Base-by-base conservation (phyloP, 2,113 vertebrate genomes). In the Gracilinanus agilis region DNA sequence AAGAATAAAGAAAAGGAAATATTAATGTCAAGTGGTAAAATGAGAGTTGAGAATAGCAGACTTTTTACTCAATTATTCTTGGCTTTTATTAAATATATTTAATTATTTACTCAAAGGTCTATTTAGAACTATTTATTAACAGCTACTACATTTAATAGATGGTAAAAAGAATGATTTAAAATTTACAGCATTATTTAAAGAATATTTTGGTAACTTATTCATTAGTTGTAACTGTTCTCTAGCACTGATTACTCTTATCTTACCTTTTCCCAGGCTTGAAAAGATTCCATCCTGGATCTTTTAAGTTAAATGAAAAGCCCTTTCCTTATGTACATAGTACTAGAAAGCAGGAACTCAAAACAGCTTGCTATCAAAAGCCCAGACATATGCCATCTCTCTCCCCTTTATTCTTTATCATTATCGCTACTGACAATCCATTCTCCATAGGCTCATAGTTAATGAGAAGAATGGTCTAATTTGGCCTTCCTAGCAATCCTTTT, bases 281-380 rank as follows among this genome's bases (percentile, higher is more conserved):
- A 29, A 92, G 53, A 91, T 90, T 24, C 53, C 61, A 44, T 12
- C 54, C 55, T 19, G 25, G 54, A 44, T 56, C 88, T 91, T 96
- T 49, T 54, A 16, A 53, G 44, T n/a, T 55, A 53, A 3, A 40
- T 34, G 29, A 96, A 61, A 91, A 44, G 12, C 5, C 9, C 9
- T 55, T 83, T n/a, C 3, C 21, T 53, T 0, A 0, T 3, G 0
- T 55, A 7, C 4, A 3, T 89, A 21, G 2, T 93, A 27, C 55
- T 90, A 55, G 23, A 49, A 27, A 25, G 34, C 25, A 23, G 54
- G 61, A 12, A 7, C 56, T 53, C 21, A 24, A 40, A 49, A 55
- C 23, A 90, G 21, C 24, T 94, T 58, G 40, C 89, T 40, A 83
- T 92, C 88, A 54, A 19, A 94, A 88, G 24, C 27, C 4, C n/a